Percentiles rank a stretch among this genome's conserved stretches.
phyloP scores from a whole-genome alignment of 1,140 invertebrate species.

The Acromyrmex heyeri region DNA sequence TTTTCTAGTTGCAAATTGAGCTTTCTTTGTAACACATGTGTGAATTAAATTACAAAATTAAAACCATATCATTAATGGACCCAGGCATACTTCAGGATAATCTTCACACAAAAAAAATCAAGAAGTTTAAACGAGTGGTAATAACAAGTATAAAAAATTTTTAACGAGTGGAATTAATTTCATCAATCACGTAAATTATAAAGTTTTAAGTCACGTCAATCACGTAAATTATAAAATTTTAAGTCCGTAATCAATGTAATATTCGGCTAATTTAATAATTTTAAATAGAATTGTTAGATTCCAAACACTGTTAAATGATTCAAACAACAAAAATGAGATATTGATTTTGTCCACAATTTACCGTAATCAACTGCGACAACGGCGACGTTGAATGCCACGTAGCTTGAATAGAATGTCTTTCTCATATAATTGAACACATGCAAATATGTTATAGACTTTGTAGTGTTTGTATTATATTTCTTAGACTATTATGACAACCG shows the following conservation, averaged over 20 bases:
- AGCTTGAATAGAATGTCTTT: not conserved
- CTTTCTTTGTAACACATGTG: too few relatives aligned
- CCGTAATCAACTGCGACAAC: too few relatives aligned
- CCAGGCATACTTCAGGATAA: conserved; percentile 53
- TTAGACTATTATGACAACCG: conserved; percentile 47
- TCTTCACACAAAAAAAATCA: conserved; percentile 21
- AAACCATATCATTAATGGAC: conserved; percentile 16
- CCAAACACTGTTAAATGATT: not conserved
- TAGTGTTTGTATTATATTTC: not conserved
- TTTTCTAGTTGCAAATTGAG: too few relatives aligned
- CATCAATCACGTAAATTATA: not conserved
- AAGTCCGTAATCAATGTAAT: not conserved
- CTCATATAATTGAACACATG: conserved; percentile 13
- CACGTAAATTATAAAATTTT: not conserved
- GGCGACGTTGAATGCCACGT: conserved; percentile 4
- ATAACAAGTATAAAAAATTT: not conserved
- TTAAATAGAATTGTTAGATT: not conserved
- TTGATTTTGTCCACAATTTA: not conserved
- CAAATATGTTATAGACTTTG: not conserved
- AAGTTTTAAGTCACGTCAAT: not conserved
- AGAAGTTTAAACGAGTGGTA: not conserved
- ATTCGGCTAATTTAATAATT: not conserved
- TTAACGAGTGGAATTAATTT: too few relatives aligned
- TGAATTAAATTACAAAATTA: too few relatives aligned
- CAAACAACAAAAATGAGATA: not conserved